Base-by-base conservation (phyloP, 2,797 vertebrate genomes). In the Ataeniobius toweri region DNA sequence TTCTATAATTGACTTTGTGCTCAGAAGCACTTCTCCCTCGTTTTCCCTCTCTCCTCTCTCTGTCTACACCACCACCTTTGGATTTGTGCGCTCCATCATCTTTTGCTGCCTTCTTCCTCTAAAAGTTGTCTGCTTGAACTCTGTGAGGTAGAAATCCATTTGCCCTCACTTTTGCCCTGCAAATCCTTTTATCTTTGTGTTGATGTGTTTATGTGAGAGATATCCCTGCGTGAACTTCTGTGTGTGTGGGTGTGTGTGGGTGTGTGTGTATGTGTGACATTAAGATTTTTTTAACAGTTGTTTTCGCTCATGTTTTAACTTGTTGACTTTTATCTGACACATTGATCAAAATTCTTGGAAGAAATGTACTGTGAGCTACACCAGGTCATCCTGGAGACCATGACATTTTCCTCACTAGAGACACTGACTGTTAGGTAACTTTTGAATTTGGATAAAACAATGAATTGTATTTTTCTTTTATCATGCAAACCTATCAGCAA, bases 101-200 rank as follows among this genome's bases (percentile, higher is more conserved):
- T 86, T 80, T 73, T 16, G 14, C 82, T 82, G 73, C 46, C 80
- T 74, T 83, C 73, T 77, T 83, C 72, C 83, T 31, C 55, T 65
- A 87, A 76, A 88, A 86, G 77, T 88, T 86, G 72, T 90, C 83
- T 82, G 77, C 61, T 83, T 88, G 85, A 85, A 86, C 85, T 74
- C 80, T 86, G 78, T 86, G 82, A 88, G 81, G 80, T 83, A 88
- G 81, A 92, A 92, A 90, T 90, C 83, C 85, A 84, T 93, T 91
- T 82, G 87, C 89, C 89, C 85, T 84, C 83, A 71, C 74, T 72
- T 74, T 71, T 81, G 75, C 80, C 72, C 77, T 22, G 41, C 18
- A 74, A 77, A 74, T 79, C 24, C 74, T 70, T 83, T 77, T 86
- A 53, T 85, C 84, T 78, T 73, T 81, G 71, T 84, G 74, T 82